Base-by-base conservation (phyloP, 2,797 vertebrate species). In the Phyllotis vaccarum region DNA sequence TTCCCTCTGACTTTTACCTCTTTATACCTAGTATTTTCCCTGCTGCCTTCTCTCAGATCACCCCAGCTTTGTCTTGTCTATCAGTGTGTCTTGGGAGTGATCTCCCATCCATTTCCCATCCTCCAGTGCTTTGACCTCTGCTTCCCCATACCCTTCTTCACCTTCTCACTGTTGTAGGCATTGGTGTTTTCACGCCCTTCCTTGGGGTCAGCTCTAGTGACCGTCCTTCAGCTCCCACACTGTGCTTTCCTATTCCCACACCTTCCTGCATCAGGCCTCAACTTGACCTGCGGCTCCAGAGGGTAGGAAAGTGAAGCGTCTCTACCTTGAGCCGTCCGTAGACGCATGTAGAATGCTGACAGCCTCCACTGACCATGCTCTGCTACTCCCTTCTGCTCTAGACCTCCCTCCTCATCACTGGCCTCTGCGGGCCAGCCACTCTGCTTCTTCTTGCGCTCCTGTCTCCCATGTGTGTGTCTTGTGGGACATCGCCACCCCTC, bases 391-490 rank as follows among this genome's bases (percentile, higher is more conserved):
- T 10, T 70, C 27, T 5, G 19, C 1, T 72, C 62, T 8, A 16
- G 40, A 43, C 8, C 29, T n/a, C 29, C 70, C 56, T 24, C 4
- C 54, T 13, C 17, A n/a, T 75, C n/a, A n/a, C 49, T 43, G 34
- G 19, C 21, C 46, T 75, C 74, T 19, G 0, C 43, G 4, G 0
- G 0, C 24, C 14, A 19, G 43, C 22, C 17, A 10, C 5, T n/a
- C 3, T 66, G 81, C 19, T 8, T 31, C 79, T n/a, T 43, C 89
- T 62, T 72, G 0, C 54, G 40, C 54, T 82, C 43, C n/a, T 34
- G 37, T 43, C 43, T 85, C n/a, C 24, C 21, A 34, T 7, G 43
- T 62, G 1, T 2, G 37, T 4, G 31, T 64, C 46, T 6, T 11
- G 7, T 72, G 52, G 40, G 62, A 34, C 10, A 9, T 27, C 70